Evolutionary conservation across 2,797 vertebrate species (phyloP).

Genomic region (Eulemur rubriventer): DNA sequence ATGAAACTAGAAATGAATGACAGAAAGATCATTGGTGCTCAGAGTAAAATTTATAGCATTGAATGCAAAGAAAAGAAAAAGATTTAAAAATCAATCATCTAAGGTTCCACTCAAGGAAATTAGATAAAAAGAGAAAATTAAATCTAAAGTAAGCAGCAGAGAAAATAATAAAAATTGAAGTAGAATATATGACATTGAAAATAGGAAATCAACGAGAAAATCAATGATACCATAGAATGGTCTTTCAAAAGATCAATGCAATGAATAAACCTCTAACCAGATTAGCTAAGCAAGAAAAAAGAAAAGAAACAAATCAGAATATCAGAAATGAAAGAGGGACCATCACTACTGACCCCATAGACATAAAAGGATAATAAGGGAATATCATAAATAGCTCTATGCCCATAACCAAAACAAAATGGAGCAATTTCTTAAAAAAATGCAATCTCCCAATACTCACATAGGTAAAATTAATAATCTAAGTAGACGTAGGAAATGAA

Average conservation of each 20-base stretch:
- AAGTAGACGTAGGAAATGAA: background rate
- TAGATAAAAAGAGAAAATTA: background rate
- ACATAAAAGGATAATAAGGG: background rate
- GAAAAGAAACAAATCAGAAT: background rate
- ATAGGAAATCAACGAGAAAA: background rate
- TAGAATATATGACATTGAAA: background rate
- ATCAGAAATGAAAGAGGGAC: background rate
- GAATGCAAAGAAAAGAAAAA: background rate
- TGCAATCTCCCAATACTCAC: background rate
- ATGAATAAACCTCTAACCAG: background rate
- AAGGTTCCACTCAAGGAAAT: background rate
- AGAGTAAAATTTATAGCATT: background rate
- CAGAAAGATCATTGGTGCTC: background rate
- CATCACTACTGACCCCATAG: background rate
- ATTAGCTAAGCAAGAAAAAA: background rate
- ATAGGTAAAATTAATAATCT: background rate
- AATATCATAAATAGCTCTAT: background rate
- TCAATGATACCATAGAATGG: background rate
- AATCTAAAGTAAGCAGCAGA: background rate
- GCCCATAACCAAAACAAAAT: background rate
- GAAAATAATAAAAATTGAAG: background rate
- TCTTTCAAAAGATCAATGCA: background rate
- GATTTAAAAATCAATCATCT: background rate
- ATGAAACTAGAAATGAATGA: background rate
- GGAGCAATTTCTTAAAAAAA: background rate